Evolutionary conservation across 2,113 vertebrate species (phyloP).

Genomic region (Phoxinus phoxinus): DNA sequence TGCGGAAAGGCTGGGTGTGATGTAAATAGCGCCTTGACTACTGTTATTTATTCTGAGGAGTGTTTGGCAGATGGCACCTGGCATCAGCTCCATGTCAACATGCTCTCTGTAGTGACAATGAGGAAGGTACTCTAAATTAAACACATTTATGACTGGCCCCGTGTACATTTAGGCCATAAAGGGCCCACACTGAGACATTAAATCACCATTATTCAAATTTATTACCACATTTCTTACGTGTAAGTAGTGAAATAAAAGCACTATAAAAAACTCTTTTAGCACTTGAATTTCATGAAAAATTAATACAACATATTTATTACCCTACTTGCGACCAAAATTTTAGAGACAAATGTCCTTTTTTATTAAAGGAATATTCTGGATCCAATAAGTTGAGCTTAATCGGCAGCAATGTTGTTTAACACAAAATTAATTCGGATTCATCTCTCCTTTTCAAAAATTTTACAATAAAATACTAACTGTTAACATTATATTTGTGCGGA

Average conservation of each 20-base stretch:
- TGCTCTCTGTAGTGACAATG: slow-evolving; percentile 37
- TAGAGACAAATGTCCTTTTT: not conserved
- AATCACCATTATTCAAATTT: slow-evolving; percentile 8
- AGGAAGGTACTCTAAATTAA: slow-evolving; percentile 1
- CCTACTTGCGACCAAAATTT: not conserved
- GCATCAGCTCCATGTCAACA: slow-evolving; percentile 22
- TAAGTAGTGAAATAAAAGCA: slow-evolving; percentile 9
- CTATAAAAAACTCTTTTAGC: not conserved
- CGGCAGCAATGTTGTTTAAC: not conserved
- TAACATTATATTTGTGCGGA: too few relatives aligned
- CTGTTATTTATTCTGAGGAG: slow-evolving; percentile 45
- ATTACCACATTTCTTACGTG: not conserved
- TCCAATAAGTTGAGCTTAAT: not conserved
- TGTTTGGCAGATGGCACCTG: slow-evolving; percentile 1
- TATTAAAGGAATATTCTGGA: not conserved
- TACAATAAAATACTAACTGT: too few relatives aligned
- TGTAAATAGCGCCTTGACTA: slow-evolving; percentile 54
- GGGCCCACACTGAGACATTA: not conserved
- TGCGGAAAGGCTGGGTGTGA: slow-evolving; percentile 59
- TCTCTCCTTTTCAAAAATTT: not conserved
- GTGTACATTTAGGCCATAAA: slow-evolving; percentile 29
- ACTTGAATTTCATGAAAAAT: not conserved
- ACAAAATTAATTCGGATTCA: not conserved
- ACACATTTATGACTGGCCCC: not conserved
- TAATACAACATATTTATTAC: not conserved